These are phyloP conservation scores for Sturmia bella DNA, from an alignment of 2,888 invertebrate species.

Conservation along the genomic window DNA sequence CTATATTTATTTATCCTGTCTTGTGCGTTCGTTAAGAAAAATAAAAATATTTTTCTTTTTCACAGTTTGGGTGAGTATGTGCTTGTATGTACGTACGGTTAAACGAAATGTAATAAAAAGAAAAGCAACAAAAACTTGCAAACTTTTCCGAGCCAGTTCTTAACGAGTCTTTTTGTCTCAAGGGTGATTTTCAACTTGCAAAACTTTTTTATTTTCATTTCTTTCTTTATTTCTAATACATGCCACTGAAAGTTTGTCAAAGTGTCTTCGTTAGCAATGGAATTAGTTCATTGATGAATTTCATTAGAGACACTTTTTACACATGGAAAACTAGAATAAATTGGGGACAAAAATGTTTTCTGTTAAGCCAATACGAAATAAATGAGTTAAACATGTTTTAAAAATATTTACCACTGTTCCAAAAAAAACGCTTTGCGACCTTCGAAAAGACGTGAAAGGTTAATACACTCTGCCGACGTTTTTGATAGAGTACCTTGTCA, in stretches of 20 bases:
- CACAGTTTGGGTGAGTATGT: conserved; percentile 23
- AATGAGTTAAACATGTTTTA: too few relatives aligned
- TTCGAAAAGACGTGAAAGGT: too few relatives aligned
- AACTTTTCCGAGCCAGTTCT: conserved; percentile 66
- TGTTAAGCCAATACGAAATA: too few relatives aligned
- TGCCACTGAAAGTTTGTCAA: conserved; percentile 7
- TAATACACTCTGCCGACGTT: too few relatives aligned
- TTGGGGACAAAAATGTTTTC: too few relatives aligned
- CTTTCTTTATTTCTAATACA: not conserved
- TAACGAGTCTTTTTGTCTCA: conserved; percentile 73
- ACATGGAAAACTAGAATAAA: too few relatives aligned
- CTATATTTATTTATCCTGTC: not conserved
- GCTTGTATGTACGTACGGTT: conserved; percentile 53
- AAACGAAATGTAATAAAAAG: conserved; percentile 22
- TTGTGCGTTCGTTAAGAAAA: conserved; percentile 19
- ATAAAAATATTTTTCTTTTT: not conserved
- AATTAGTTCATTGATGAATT: conserved; percentile 53
- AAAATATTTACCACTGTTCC: too few relatives aligned
- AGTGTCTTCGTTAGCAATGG: conserved; percentile 32
- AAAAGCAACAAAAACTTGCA: conserved; percentile 21
- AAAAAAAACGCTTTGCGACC: too few relatives aligned
- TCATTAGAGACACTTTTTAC: not conserved
- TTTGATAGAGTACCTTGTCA: too few relatives aligned
- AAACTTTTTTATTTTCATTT: conserved; percentile 33
- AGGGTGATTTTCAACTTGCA: conserved; percentile 73